Conservation (phyloP, 2,888 invertebrate species). For the Lysandra coridon region DNA sequence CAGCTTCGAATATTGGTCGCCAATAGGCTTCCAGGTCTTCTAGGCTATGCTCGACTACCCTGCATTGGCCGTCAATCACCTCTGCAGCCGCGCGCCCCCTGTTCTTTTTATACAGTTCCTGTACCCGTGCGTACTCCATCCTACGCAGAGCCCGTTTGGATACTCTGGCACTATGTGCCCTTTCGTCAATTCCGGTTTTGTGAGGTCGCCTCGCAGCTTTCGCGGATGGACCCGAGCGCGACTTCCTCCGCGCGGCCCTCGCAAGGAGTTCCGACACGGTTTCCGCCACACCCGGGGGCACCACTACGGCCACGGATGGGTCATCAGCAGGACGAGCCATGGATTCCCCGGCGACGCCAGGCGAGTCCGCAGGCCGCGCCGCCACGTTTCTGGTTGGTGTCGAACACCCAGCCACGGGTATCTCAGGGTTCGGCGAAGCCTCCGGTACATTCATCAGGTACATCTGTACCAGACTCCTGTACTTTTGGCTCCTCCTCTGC, state of each 20-base stretch:
- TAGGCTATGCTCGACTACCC: slow-evolving; percentile 36
- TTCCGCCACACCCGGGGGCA: background rate
- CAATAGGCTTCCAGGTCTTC: slow-evolving; percentile 41
- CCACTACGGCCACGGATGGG: too few species aligned
- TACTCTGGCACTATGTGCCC: slow-evolving; percentile 15
- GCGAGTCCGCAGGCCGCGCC: background rate
- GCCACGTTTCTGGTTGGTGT: background rate
- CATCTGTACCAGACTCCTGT: slow-evolving; percentile 26
- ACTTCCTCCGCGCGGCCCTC: slow-evolving; percentile 22
- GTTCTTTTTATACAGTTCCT: slow-evolving; percentile 31
- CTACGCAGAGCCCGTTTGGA: slow-evolving; percentile 23
- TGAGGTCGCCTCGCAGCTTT: slow-evolving; percentile 27
- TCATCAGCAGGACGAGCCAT: too few species aligned
- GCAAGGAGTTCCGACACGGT: background rate
- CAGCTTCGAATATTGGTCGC: slow-evolving; percentile 39
- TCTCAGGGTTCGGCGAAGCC: too few species aligned
- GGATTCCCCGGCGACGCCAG: background rate
- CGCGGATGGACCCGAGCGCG: slow-evolving; percentile 8
- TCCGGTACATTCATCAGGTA: slow-evolving; percentile 11
- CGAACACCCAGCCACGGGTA: background rate
- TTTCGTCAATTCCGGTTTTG: slow-evolving; percentile 20
- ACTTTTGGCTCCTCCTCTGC: background rate
- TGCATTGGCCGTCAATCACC: slow-evolving; percentile 38
- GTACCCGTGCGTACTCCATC: slow-evolving; percentile 34
- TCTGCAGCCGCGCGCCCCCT: slow-evolving; percentile 37